A percentile compares a stretch with the other conserved stretches of the same genome.
phyloP scores from a whole-genome alignment of 2,113 vertebrate genomes.

The Rostratula benghalensis region DNA sequence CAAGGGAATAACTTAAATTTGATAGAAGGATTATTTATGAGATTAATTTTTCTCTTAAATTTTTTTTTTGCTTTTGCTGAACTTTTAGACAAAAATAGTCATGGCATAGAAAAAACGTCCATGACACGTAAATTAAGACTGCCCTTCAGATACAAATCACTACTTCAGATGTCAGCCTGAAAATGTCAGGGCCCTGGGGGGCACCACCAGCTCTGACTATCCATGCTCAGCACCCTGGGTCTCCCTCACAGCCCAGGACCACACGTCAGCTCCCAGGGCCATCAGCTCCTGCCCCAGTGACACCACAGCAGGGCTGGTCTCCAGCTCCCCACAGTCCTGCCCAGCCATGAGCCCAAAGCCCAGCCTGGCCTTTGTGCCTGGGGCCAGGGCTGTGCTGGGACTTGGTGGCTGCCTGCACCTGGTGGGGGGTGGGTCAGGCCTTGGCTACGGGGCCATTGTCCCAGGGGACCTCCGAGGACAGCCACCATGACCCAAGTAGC shows the following conservation, averaged over 20 bases:
- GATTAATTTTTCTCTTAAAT: not conserved
- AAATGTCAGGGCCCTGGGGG: not conserved
- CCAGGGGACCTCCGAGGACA: not conserved
- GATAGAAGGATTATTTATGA: not conserved
- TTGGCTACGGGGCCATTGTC: not conserved
- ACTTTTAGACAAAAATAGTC: not conserved
- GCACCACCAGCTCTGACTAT: not conserved
- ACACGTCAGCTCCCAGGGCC: rapidly evolving
- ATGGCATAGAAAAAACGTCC: not conserved
- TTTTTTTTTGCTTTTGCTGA: not conserved
- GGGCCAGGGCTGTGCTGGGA: not conserved
- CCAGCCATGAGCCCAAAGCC: rapidly evolving
- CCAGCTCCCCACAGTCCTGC: not conserved
- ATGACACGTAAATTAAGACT: not conserved
- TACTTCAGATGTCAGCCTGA: not conserved
- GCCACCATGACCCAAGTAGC: rapidly evolving
- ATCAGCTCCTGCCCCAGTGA: not conserved
- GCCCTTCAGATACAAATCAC: not conserved
- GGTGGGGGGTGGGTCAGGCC: not conserved
- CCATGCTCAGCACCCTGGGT: rapidly evolving
- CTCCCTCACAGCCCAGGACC: not conserved
- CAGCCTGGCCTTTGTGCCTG: not conserved
- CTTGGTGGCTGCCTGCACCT: not conserved
- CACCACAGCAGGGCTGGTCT: not conserved
- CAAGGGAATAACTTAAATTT: not conserved